Conservation (phyloP, 1,140 invertebrate genomes). For the Calosoma granatense region DNA sequence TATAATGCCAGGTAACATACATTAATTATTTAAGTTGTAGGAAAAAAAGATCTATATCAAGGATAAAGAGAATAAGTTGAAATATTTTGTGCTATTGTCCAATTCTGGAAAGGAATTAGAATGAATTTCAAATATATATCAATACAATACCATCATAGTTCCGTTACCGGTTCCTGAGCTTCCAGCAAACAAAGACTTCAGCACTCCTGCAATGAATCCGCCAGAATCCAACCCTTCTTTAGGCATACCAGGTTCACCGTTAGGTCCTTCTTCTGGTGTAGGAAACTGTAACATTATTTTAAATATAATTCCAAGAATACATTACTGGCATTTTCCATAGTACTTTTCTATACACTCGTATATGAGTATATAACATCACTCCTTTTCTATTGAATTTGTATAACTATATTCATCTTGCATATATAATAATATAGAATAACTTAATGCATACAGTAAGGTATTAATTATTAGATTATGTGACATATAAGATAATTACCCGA, state of each 20-base stretch:
- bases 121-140: no score
- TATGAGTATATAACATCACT: background rate
- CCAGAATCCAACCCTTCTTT: constrained; percentile 15
- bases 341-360: background rate
- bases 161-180: background rate
- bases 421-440: no score
- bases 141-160: background rate
- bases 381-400: background rate
- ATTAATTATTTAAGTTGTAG: no score
- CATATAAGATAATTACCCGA: no score
- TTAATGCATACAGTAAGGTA: no score
- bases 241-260: background rate
- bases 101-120: no score
- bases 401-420: background rate
- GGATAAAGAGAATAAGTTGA: no score
- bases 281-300: background rate
- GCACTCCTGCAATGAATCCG: constrained; percentile 13
- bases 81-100: no score
- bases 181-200: constrained; percentile 10
- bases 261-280: constrained; percentile 9
- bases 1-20: no score
- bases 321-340: background rate
- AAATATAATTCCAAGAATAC: background rate
- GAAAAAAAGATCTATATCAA: no score
- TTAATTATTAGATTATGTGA: no score